Evolutionary conservation across 2,888 invertebrate species (phyloP).

Genomic region (Troglohyphantes excavatus): DNA sequence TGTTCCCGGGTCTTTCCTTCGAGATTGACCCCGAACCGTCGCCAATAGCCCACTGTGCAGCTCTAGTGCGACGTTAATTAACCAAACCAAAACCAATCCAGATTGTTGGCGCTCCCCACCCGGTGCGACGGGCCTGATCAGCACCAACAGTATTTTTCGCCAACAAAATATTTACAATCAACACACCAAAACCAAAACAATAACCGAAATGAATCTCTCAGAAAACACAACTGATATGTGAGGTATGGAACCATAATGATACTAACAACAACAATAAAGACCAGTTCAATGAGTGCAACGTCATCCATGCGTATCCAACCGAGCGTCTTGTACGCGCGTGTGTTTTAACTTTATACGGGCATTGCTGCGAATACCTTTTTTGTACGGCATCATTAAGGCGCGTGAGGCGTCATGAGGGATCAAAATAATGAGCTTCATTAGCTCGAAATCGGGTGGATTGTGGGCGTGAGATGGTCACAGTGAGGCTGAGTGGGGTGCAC

Average conservation of each 20-base stretch:
- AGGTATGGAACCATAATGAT: conserved; percentile 28
- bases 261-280: conserved; percentile 40
- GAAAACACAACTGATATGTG: not conserved
- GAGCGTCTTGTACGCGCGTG: not conserved
- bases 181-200: not conserved
- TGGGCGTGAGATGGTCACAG: not conserved
- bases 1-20: no score
- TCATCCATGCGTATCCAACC: not conserved
- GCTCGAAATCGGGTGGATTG: not conserved
- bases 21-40: no score
- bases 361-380: not conserved
- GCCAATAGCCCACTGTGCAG: no score
- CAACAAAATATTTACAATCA: not conserved
- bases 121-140: no score
- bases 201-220: not conserved
- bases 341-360: not conserved
- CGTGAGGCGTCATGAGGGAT: conserved; percentile 20
- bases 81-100: no score
- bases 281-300: conserved; percentile 6
- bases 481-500: not conserved
- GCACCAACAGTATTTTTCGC: not conserved
- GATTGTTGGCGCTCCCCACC: no score
- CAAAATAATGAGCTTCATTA: conserved; percentile 56
- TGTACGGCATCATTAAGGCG: not conserved
- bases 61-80: no score